A percentile compares a stretch with the other conserved stretches of the same genome.
phyloP scores from a whole-genome alignment of 2,113 vertebrate genomes.

The Burhinus bistriatus region DNA sequence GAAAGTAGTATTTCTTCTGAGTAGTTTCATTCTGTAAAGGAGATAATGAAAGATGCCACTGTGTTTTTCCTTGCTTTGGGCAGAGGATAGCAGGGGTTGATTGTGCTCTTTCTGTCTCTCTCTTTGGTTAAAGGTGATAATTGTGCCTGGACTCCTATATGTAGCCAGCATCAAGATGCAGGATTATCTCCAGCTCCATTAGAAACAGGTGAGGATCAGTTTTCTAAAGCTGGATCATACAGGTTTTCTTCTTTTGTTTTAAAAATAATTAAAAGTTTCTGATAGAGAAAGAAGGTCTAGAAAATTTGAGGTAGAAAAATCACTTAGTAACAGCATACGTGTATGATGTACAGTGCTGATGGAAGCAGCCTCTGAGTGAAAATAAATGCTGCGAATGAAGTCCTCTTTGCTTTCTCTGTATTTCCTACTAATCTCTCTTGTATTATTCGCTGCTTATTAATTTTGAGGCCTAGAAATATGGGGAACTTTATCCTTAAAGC shows the following conservation, averaged over 20 bases:
- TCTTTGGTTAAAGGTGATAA: conserved; percentile 40
- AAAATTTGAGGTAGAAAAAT: neutral
- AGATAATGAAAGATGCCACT: neutral
- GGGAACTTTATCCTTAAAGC: neutral
- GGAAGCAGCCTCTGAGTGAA: neutral
- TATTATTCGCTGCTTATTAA: neutral
- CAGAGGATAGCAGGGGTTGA: neutral
- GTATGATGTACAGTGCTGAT: neutral
- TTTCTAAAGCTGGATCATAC: neutral
- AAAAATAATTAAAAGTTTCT: neutral
- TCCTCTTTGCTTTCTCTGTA: neutral
- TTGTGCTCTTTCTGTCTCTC: neutral
- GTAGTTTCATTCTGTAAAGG: neutral
- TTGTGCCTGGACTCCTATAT: conserved; percentile 9
- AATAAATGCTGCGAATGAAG: neutral
- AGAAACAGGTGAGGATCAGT: conserved; percentile 50
- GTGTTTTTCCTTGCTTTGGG: neutral
- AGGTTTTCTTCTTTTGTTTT: neutral
- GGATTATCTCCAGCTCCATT: conserved; percentile 19
- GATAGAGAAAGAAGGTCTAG: neutral
- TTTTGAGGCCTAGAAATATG: neutral
- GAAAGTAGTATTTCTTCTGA: neutral
- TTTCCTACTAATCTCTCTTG: neutral
- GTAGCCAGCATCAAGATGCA: conserved; percentile 40
- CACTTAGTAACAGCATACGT: neutral